Conservation (phyloP, 2,797 vertebrate species). For the Diplodus sargus region DNA sequence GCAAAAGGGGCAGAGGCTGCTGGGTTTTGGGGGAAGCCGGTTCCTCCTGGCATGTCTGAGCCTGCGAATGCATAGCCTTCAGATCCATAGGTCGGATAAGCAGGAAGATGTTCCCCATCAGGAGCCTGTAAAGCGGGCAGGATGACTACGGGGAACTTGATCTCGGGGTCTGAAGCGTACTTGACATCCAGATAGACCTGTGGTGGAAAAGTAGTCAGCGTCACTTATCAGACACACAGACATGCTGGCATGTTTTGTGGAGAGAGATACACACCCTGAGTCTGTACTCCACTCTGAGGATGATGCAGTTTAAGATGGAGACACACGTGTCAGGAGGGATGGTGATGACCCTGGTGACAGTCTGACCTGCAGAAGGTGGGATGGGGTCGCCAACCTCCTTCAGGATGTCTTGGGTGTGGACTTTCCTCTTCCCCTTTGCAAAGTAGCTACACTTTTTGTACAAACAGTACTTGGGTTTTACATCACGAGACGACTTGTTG, state of each 20-base stretch:
- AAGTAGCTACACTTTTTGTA: slow-evolving; percentile 89
- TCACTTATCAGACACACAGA: neutral
- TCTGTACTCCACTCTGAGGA: slow-evolving; percentile 90
- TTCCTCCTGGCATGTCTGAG: slow-evolving; percentile 11
- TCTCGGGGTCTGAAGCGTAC: slow-evolving; percentile 69
- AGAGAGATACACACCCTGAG: slow-evolving; percentile 84
- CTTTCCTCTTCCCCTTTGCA: slow-evolving; percentile 86
- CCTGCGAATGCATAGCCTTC: slow-evolving; percentile 7
- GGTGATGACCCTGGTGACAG: slow-evolving; percentile 87
- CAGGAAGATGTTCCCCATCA: slow-evolving; percentile 10
- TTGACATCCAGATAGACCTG: slow-evolving; percentile 81
- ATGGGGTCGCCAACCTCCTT: slow-evolving; percentile 89
- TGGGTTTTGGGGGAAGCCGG: slow-evolving; percentile 20
- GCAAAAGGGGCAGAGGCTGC: slow-evolving; percentile 2
- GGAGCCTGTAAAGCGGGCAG: slow-evolving; percentile 39
- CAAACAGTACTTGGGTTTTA: slow-evolving; percentile 91
- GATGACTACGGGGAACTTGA: slow-evolving; percentile 78
- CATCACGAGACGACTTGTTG: slow-evolving; percentile 89
- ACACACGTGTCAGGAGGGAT: slow-evolving; percentile 83
- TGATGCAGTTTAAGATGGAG: slow-evolving; percentile 90
- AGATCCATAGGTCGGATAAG: slow-evolving; percentile 24
- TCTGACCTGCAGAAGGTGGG: slow-evolving; percentile 86
- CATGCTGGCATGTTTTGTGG: neutral
- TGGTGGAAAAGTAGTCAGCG: neutral
- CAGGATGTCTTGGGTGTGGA: slow-evolving; percentile 87